A percentile compares a stretch with the other conserved stretches of the same genome.
Conservation (phyloP, 2,888 invertebrate species). For the Anarsia innoxiella region DNA sequence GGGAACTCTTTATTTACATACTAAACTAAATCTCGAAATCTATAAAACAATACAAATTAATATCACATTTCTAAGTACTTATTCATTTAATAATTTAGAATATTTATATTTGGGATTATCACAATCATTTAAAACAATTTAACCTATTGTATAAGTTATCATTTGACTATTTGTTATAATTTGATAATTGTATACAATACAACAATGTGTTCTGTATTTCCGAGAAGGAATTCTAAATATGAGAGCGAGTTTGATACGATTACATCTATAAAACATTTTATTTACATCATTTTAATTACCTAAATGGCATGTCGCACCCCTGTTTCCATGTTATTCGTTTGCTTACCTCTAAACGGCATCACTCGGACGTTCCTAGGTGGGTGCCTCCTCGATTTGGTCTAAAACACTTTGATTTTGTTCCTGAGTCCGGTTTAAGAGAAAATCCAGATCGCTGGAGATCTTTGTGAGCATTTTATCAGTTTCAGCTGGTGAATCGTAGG, state of each 20-base stretch:
- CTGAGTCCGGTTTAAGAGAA: constrained; percentile 81
- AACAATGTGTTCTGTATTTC: too few species aligned
- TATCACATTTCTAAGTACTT: not conserved
- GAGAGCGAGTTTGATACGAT: constrained; percentile 17
- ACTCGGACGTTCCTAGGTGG: constrained; percentile 38
- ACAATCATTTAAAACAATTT: constrained; percentile 8
- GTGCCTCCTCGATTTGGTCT: constrained; percentile 56
- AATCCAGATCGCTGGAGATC: constrained; percentile 88
- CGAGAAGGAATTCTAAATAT: not conserved
- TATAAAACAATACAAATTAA: constrained; percentile 2
- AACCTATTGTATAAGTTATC: constrained; percentile 4
- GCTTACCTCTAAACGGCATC: not conserved
- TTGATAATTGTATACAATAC: not conserved
- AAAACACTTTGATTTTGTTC: constrained; percentile 34
- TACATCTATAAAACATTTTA: constrained; percentile 18
- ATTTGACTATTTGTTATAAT: constrained; percentile 4
- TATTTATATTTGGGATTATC: constrained; percentile 6
- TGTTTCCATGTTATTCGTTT: constrained; percentile 45
- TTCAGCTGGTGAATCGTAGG: constrained; percentile 52
- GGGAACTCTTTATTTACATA: too few species aligned
- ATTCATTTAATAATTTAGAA: constrained; percentile 2
- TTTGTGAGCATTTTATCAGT: constrained; percentile 83
- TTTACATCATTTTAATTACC: constrained; percentile 25
- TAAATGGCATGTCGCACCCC: constrained; percentile 47
- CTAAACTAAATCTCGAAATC: too few species aligned